A percentile compares a stretch with the other conserved stretches of the same genome.
phyloP scores from a whole-genome alignment of 1,140 invertebrate species.

The Adelges cooleyi region DNA sequence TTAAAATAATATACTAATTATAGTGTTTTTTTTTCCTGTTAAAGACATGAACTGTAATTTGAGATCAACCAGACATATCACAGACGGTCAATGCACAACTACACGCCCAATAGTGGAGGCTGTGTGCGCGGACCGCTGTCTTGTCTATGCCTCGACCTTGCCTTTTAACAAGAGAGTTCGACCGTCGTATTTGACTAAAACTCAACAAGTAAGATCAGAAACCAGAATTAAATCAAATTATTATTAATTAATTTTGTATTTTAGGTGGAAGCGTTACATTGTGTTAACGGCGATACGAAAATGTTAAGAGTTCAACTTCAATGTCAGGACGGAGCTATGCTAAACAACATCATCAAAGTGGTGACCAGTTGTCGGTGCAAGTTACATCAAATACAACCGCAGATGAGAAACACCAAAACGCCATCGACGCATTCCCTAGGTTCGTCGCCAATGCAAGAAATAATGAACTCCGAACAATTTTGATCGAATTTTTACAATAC shows the following conservation, averaged over 20 bases:
- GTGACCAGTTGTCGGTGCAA: conserved; percentile 13
- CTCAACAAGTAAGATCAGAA: too few species aligned
- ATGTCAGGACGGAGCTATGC: conserved; percentile 6
- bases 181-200: background rate
- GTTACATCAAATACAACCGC: conserved; percentile 12
- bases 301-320: conserved; percentile 2
- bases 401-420: background rate
- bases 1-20: too few species aligned
- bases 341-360: conserved; percentile 21
- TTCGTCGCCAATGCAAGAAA: too few species aligned
- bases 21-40: too few species aligned
- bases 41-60: conserved; percentile 28
- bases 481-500: too few species aligned
- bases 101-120: conserved; percentile 30
- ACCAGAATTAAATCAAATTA: too few species aligned
- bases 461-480: too few species aligned
- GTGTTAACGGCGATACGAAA: conserved; percentile 12
- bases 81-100: conserved; percentile 31
- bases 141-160: background rate
- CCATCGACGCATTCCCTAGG: too few species aligned
- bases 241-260: background rate
- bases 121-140: conserved; percentile 32
- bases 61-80: conserved; percentile 30
- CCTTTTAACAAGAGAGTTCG: background rate
- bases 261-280: conserved; percentile 25